These are phyloP conservation scores for Philereme vetulata DNA, from an alignment of 2,888 invertebrate species.

Conservation along the genomic window DNA sequence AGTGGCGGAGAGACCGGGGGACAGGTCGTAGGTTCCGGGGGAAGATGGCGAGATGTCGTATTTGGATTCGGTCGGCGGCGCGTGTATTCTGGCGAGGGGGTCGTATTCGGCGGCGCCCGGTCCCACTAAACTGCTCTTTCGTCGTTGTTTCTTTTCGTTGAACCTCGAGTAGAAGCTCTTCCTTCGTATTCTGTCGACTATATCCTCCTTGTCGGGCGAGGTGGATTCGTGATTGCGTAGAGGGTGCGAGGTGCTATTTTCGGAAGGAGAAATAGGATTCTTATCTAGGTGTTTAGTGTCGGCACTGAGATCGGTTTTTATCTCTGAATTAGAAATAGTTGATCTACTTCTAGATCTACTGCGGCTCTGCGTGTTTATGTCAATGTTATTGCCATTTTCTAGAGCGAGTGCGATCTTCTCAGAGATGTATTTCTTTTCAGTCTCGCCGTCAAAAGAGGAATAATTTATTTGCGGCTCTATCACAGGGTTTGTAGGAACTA, in stretches of 20 bases:
- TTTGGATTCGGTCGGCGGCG: constrained; percentile 61
- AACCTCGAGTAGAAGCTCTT: constrained; percentile 96
- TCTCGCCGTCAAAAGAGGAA: constrained; percentile 63
- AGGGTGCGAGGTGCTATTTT: constrained; percentile 58
- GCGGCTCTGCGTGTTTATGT: constrained; percentile 55
- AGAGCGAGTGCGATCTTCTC: constrained; percentile 59
- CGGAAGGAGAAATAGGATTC: constrained; percentile 54
- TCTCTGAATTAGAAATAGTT: constrained; percentile 75
- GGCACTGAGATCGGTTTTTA: constrained; percentile 69
- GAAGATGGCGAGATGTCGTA: constrained; percentile 72
- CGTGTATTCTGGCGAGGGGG: constrained; percentile 74
- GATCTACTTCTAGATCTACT: constrained; percentile 75
- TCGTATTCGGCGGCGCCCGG: constrained; percentile 85
- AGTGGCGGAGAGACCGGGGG: constrained; percentile 68
- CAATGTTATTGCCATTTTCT: constrained; percentile 50
- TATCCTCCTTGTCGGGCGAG: constrained; percentile 86
- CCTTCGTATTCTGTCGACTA: constrained; percentile 93
- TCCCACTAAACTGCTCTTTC: constrained; percentile 87
- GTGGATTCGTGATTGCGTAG: constrained; percentile 74
- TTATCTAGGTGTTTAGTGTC: constrained; percentile 59
- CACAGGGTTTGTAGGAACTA: constrained; percentile 83
- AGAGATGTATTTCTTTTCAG: constrained; percentile 58
- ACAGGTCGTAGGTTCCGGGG: constrained; percentile 67
- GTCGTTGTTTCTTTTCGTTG: constrained; percentile 90
- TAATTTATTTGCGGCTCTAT: constrained; percentile 79